Conservation (phyloP, 2,797 vertebrate genomes). For the Syndactyla subalaris region DNA sequence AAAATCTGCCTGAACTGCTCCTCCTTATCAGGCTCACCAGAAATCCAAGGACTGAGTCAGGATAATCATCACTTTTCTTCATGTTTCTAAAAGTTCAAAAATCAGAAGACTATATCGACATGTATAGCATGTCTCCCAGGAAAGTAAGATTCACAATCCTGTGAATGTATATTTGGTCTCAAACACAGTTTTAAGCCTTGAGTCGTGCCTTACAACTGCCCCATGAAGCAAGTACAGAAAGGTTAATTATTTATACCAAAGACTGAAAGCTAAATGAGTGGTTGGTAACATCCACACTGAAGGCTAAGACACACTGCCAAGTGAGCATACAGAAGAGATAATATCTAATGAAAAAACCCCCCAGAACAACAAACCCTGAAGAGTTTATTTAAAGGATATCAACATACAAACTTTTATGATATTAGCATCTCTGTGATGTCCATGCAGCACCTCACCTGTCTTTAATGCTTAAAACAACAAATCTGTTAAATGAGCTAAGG, state of each 20-base stretch:
- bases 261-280: neutral
- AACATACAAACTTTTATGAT: neutral
- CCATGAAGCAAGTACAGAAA: neutral
- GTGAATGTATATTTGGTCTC: neutral
- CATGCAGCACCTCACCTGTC: neutral
- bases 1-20: neutral
- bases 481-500: neutral
- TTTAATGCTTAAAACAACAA: neutral
- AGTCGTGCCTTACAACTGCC: neutral
- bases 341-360: neutral
- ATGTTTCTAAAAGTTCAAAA: neutral
- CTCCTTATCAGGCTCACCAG: neutral
- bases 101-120: neutral
- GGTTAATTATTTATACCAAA: neutral
- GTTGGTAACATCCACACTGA: neutral
- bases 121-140: neutral
- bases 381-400: neutral
- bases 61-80: neutral
- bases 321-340: neutral
- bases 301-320: neutral
- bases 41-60: neutral
- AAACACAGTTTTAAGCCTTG: neutral
- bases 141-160: neutral
- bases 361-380: neutral
- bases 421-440: neutral